phyloP scores from a whole-genome alignment of 1,140 invertebrate genomes.

The Phenacoccus solenopsis region DNA sequence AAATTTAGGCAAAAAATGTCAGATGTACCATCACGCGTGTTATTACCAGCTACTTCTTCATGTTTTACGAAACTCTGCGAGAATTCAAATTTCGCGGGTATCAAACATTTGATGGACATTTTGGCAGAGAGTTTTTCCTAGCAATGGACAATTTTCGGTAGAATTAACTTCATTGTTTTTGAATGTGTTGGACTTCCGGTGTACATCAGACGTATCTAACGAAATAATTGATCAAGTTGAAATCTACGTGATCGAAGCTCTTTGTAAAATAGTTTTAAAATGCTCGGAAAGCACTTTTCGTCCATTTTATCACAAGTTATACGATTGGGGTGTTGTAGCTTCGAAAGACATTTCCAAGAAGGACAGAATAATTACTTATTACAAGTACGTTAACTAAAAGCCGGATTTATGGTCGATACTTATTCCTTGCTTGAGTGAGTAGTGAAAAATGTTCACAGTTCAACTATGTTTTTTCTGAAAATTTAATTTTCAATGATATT shows the following conservation, averaged over 20 bases:
- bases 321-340: slow-evolving; percentile 62
- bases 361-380: slow-evolving; percentile 60
- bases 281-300: slow-evolving; percentile 76
- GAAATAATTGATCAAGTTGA: slow-evolving; percentile 24
- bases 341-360: slow-evolving; percentile 36
- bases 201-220: slow-evolving; percentile 30
- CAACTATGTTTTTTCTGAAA: too few relatives aligned
- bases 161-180: slow-evolving; percentile 62
- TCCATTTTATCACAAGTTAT: slow-evolving; percentile 73
- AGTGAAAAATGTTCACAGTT: too few relatives aligned
- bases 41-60: slow-evolving; percentile 58
- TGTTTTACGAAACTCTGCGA: slow-evolving; percentile 48
- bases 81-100: slow-evolving; percentile 43
- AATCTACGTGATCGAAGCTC: slow-evolving; percentile 12
- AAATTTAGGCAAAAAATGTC: slow-evolving; percentile 44
- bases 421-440: too few relatives aligned
- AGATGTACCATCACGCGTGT: slow-evolving; percentile 53
- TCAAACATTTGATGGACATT: slow-evolving; percentile 58
- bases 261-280: slow-evolving; percentile 51
- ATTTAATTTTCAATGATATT: too few relatives aligned
- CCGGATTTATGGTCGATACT: too few relatives aligned
- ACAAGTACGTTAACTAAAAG: slow-evolving; percentile 43
- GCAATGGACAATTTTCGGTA: slow-evolving; percentile 49
- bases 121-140: slow-evolving; percentile 53
- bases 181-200: slow-evolving; percentile 55